Base-by-base conservation (phyloP, 2,888 invertebrate species). In the Anticlea derivata region DNA sequence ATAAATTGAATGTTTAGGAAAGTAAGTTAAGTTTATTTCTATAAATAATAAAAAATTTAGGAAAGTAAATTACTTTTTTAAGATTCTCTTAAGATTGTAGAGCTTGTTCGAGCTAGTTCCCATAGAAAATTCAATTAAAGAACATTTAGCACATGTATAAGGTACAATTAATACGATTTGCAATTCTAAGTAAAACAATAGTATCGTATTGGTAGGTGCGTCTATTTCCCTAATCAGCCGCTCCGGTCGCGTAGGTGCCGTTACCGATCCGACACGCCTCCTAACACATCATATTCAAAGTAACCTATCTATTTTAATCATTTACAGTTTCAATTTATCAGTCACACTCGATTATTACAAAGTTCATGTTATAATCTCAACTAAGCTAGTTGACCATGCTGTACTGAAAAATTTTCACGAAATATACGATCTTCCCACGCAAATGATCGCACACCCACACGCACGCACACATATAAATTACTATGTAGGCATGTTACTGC, bases 191-290 rank as follows among this genome's bases (percentile, higher is more conserved):
- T 75, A 70, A 73, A 73, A 76, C 77, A 77, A 74, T 75, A 66
- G 69, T 67, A 67, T 68, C 64, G 65, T 69, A 67, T 59, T 56
- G 58, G 61, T 69, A 71, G 70, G 64, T 69, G 72, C 66, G 69
- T 70, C 64, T 76, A 80, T 83, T 83, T 83, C 77, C 83, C 83
- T 80, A 80, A 83, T 80, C 76, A 75, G 72, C 68, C 67, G 73
- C 73, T 77, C 67, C 67, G 72, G 65, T 72, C 73, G 75, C 75
- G 76, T 76, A 75, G 88, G 86, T 83, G 84, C 78, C 69, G 70
- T 67, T 68, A 65, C 66, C 63, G 23, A 44, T 45, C 67, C 63
- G 80, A 75, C 86, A 83, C 86, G 86, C 86, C 83, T 82, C 75
- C 79, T 63, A 66, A 68, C 68, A 54, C 31, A 50, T 45, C 33